Conservation (phyloP, 2,113 vertebrate genomes). For the Hyaena hyaena region DNA sequence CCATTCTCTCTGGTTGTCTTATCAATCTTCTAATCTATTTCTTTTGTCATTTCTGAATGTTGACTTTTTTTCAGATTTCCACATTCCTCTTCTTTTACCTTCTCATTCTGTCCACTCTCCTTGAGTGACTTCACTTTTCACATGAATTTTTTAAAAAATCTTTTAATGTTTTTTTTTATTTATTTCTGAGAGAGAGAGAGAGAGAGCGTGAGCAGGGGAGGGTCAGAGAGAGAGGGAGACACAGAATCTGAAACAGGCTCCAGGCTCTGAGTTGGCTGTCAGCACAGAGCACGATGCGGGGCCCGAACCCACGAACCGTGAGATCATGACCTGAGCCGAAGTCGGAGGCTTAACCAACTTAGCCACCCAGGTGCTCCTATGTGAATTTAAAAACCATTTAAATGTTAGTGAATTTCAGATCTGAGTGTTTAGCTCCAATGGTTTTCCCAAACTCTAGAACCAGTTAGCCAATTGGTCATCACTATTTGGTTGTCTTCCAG, state of each 20-base stretch:
- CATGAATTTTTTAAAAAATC: too few species aligned
- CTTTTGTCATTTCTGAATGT: not conserved
- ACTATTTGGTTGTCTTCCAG: constrained; percentile 10
- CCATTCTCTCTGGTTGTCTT: not conserved
- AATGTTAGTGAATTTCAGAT: constrained; percentile 43
- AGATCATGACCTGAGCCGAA: too few species aligned
- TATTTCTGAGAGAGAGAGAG: too few species aligned
- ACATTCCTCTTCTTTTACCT: not conserved
- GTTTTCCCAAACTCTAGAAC: constrained; percentile 38
- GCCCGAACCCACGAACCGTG: too few species aligned
- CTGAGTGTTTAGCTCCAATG: not conserved
- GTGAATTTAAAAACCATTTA: constrained; percentile 24
- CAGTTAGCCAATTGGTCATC: not conserved
- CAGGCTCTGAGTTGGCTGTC: too few species aligned
- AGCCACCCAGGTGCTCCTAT: too few species aligned
- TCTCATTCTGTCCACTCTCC: not conserved
- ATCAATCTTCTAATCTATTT: not conserved
- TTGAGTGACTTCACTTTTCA: constrained; percentile 34
- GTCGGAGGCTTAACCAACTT: too few species aligned
- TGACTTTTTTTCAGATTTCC: constrained; percentile 20
- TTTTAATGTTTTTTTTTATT: too few species aligned
- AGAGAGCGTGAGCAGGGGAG: too few species aligned
- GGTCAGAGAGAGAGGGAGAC: too few species aligned
- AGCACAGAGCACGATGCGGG: too few species aligned
- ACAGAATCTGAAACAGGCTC: too few species aligned